phyloP scores from a whole-genome alignment of 2,888 invertebrate species.

The Hemithea aestivaria region DNA sequence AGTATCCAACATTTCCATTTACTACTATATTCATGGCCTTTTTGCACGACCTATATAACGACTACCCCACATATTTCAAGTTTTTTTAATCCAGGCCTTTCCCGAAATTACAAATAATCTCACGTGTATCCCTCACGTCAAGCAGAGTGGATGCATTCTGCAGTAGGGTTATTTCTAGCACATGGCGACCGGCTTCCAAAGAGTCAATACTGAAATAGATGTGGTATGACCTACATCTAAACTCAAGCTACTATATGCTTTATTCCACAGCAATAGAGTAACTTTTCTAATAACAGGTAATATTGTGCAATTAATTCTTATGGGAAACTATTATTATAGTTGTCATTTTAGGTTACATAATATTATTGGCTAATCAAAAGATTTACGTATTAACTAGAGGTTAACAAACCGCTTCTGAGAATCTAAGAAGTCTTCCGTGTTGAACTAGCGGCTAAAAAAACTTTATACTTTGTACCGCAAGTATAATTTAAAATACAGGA shows the following conservation, averaged over 20 bases:
- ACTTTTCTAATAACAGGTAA: constrained; percentile 15
- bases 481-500: too few species aligned
- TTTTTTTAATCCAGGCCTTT: too few species aligned
- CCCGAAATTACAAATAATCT: constrained; percentile 15
- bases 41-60: too few species aligned
- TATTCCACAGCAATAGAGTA: constrained; percentile 27
- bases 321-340: constrained; percentile 14
- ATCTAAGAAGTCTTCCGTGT: too few species aligned
- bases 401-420: too few species aligned
- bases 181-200: constrained; percentile 57
- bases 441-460: too few species aligned
- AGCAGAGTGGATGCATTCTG: constrained; percentile 57
- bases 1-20: too few species aligned
- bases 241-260: constrained; percentile 34
- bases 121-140: constrained; percentile 34
- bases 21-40: too few species aligned
- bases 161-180: constrained; percentile 64
- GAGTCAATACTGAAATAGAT: constrained; percentile 63
- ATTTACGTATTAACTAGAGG: too few species aligned
- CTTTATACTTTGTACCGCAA: too few species aligned
- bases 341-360: constrained; percentile 9
- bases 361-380: too few species aligned
- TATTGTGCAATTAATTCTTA: constrained; percentile 21
- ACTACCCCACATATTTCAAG: too few species aligned
- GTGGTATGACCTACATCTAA: constrained; percentile 63